Conservation (phyloP, 2,113 vertebrate genomes). For the Regulus satrapa region DNA sequence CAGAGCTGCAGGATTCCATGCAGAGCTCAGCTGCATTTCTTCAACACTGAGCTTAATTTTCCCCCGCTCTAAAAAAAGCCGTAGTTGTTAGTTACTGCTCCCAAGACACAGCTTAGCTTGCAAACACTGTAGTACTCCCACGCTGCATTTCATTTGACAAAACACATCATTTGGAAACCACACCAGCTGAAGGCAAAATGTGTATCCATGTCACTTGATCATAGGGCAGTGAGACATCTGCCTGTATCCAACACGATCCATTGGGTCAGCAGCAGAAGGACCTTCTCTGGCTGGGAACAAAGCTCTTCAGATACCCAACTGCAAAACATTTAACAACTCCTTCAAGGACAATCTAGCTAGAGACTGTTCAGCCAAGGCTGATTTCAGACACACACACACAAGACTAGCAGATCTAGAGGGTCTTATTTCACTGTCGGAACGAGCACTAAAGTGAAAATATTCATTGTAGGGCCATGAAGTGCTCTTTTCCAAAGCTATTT, state of each 20-base stretch:
- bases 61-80: conserved; percentile 5
- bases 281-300: not conserved
- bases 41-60: not conserved
- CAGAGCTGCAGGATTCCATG: not conserved
- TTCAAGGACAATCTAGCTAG: not conserved
- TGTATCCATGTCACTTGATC: not conserved
- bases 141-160: not conserved
- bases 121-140: conserved; percentile 34
- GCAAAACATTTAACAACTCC: not conserved
- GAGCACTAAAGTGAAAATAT: not conserved
- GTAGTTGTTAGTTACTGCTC: conserved; percentile 20
- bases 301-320: not conserved
- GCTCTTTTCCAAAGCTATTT: not conserved
- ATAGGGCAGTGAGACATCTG: not conserved
- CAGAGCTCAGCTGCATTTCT: not conserved
- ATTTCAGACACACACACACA: not conserved
- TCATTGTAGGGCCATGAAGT: not conserved
- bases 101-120: conserved; percentile 31
- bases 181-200: not conserved
- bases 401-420: not conserved
- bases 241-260: not conserved
- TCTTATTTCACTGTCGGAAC: not conserved
- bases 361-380: not conserved
- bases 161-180: not conserved
- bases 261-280: not conserved